These are phyloP conservation scores for Eptatretus atami DNA, from an alignment of 2,797 vertebrate species.

Conservation along the genomic window DNA sequence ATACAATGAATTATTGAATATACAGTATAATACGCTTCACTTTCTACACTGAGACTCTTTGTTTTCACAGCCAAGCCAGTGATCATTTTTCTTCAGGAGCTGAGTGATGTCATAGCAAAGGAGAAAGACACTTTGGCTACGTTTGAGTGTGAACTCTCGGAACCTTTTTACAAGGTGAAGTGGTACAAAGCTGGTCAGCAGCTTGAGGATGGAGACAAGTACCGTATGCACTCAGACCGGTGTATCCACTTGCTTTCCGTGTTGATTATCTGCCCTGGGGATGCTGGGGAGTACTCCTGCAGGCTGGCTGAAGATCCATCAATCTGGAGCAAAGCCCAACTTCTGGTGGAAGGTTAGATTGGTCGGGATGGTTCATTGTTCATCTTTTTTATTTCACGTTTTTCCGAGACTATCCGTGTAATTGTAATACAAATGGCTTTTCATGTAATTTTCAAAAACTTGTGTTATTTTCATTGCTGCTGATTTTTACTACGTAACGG, in stretches of 20 bases:
- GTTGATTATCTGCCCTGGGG: conserved; percentile 33
- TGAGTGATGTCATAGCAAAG: conserved; percentile 39
- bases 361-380: too few species aligned
- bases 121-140: conserved; percentile 74
- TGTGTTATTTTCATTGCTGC: too few species aligned
- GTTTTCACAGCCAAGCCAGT: conserved; percentile 33
- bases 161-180: conserved; percentile 80
- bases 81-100: conserved; percentile 34
- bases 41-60: not conserved
- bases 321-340: conserved; percentile 37
- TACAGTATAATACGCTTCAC: too few species aligned
- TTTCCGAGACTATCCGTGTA: too few species aligned
- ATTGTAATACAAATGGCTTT: too few species aligned
- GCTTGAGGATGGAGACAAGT: conserved; percentile 64
- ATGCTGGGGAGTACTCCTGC: conserved; percentile 54
- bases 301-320: conserved; percentile 34
- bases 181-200: conserved; percentile 56
- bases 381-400: too few species aligned
- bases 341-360: conserved; percentile 52
- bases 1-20: too few species aligned
- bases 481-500: too few species aligned
- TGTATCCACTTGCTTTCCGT: conserved; percentile 83
- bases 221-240: conserved; percentile 81
- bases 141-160: conserved; percentile 89
- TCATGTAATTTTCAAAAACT: too few species aligned